Evolutionary conservation across 2,113 vertebrate genomes (phyloP).

Genomic region (Sceloporus undulatus): DNA sequence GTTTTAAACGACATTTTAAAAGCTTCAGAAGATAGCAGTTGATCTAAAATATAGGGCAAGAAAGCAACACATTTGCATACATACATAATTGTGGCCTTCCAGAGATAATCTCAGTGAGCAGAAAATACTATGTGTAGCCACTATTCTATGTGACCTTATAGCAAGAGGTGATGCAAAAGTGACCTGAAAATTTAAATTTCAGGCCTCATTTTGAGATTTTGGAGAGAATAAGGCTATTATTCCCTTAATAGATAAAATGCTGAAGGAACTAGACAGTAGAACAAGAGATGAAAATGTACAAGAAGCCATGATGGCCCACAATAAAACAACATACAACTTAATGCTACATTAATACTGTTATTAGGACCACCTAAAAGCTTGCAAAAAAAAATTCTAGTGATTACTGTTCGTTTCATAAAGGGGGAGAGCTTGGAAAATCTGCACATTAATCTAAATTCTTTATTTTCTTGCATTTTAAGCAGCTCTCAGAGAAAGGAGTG

Average conservation of each 20-base stretch:
- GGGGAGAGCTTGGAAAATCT: neutral
- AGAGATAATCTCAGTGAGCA: slow-evolving; percentile 27
- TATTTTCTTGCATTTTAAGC: neutral
- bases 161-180: slow-evolving; percentile 14
- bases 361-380: neutral
- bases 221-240: slow-evolving; percentile 12
- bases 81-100: neutral
- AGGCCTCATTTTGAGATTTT: slow-evolving; percentile 13
- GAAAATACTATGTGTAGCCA: slow-evolving; percentile 35
- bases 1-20: slow-evolving; percentile 59
- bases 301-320: neutral
- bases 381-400: neutral
- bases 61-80: slow-evolving; percentile 31
- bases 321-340: neutral
- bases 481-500: neutral
- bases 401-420: too few species aligned
- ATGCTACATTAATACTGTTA: neutral
- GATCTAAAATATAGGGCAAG: slow-evolving; percentile 41
- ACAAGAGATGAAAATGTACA: neutral
- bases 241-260: slow-evolving; percentile 16
- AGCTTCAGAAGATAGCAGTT: slow-evolving; percentile 52
- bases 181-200: slow-evolving; percentile 32
- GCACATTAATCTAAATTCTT: neutral
- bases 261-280: neutral
- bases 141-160: neutral